phyloP scores from a whole-genome alignment of 2,113 vertebrate genomes.

The Ceuthmochares aereus region DNA sequence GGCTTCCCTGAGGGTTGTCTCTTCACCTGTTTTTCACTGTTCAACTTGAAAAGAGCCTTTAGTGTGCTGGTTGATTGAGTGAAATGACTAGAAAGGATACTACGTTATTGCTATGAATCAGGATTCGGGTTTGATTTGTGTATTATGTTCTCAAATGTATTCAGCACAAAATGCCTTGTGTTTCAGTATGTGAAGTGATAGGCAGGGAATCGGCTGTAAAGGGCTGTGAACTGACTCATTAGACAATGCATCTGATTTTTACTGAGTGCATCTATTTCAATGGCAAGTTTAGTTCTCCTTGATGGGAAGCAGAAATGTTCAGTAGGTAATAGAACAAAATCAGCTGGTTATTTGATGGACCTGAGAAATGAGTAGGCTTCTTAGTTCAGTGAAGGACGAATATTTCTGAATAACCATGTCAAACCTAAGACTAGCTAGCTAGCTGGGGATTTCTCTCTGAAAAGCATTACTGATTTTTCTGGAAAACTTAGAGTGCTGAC shows the following conservation, averaged over 20 bases:
- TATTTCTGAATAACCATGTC: constrained; percentile 4
- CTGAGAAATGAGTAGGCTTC: background rate
- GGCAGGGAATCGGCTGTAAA: background rate
- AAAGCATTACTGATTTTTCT: background rate
- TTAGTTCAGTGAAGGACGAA: background rate
- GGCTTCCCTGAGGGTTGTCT: background rate
- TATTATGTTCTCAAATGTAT: constrained; percentile 54
- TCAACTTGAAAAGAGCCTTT: constrained; percentile 4
- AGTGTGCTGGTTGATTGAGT: background rate
- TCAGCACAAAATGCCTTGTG: background rate
- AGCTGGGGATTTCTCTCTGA: background rate
- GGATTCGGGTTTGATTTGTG: constrained; percentile 51
- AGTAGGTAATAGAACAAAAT: constrained; percentile 10
- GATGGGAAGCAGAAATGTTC: constrained; percentile 7
- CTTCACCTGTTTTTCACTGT: background rate
- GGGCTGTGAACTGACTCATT: background rate
- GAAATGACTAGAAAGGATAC: constrained; percentile 4
- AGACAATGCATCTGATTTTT: constrained; percentile 57
- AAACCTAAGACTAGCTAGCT: background rate
- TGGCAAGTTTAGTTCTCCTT: background rate
- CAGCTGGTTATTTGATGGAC: background rate
- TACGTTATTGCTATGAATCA: background rate
- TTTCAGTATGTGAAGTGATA: background rate
- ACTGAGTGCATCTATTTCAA: background rate
- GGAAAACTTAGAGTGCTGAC: background rate